Evolutionary conservation across 2,797 vertebrate species (phyloP), one percentile per base, ranked within the genome.

Genomic region (Hyperoplus immaculatus): DNA sequence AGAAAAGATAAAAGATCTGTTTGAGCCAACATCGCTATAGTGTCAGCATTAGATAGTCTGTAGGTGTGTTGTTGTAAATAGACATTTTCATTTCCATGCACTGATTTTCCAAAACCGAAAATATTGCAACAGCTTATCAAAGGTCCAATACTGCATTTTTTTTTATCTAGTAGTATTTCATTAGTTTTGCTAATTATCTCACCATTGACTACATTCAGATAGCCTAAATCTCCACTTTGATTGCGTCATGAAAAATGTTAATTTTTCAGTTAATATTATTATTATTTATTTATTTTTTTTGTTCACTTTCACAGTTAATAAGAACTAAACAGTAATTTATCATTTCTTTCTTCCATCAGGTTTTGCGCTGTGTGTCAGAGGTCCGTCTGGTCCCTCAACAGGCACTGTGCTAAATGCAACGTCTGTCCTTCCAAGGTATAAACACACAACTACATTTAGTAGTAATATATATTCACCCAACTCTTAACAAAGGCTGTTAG

Each of bases 381-480:
- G 14, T 97, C 94, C 0, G 95, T 99, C 62, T 96, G 95, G 41
- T 89, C 91, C 56, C 94, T 93, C 84, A 99, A 99, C 90, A 96
- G 93, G 16, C 98, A 99, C 91, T 99, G 98, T 70, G 77, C 94
- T 0, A 90, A 93, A 60, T 99, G 98, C 84, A 91, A 96, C 62
- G 82, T 93, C 1, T 99, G 97, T 76, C 96, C 98, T 0, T 99
- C 98, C 21, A 99, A 99, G 96, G 98, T 99, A 95, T 15, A 1
- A 7, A 16, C 29, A 16, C 2, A 7, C 8, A 18, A 0, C 18
- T 36, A 2, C 3, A 12, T 4, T 4, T 8, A 8, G n/a, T 42
- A 6, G 29, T 29, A 29, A 1, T 3, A 18, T 21, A 50, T 50
- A 46, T 15, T 4, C 38, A 7, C n/a, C 29, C 3, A 29, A 29